phyloP scores from a whole-genome alignment of 2,113 vertebrate species.

The Ictalurus punctatus region DNA sequence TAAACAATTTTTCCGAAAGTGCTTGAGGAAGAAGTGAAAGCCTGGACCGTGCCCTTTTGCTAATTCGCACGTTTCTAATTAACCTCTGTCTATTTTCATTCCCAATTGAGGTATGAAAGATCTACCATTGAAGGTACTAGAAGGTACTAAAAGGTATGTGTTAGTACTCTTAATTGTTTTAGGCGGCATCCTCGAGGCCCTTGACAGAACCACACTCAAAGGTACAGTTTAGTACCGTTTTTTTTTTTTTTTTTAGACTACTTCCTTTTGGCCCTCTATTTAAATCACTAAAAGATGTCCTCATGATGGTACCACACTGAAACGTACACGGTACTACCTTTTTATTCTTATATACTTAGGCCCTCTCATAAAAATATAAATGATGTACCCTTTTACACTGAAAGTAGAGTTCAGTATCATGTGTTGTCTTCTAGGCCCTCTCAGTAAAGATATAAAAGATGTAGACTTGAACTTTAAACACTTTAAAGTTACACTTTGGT shows the following conservation, averaged over 20 bases:
- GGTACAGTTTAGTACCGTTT: background rate
- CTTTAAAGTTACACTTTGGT: background rate
- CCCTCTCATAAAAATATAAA: background rate
- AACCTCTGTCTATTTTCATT: background rate
- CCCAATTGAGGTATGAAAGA: background rate
- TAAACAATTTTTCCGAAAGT: background rate
- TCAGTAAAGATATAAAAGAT: background rate
- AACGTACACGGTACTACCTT: background rate
- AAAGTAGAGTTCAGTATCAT: background rate
- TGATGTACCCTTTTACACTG: background rate
- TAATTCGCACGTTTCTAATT: conserved; percentile 4
- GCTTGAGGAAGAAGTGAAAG: conserved; percentile 5
- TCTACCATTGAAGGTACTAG: background rate
- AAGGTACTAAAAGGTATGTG: background rate
- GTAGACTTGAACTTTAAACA: background rate
- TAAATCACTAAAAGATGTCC: background rate
- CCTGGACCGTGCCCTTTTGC: no score
- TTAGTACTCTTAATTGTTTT: background rate
- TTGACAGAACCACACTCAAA: background rate
- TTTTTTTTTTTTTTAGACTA: background rate
- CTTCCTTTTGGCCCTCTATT: background rate
- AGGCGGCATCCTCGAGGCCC: background rate
- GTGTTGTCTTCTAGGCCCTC: background rate
- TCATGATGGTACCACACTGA: background rate
- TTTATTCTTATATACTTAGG: background rate